Evolutionary conservation across 2,797 vertebrate genomes (phyloP).

Genomic region (Pseudotriccus pelzelni): DNA sequence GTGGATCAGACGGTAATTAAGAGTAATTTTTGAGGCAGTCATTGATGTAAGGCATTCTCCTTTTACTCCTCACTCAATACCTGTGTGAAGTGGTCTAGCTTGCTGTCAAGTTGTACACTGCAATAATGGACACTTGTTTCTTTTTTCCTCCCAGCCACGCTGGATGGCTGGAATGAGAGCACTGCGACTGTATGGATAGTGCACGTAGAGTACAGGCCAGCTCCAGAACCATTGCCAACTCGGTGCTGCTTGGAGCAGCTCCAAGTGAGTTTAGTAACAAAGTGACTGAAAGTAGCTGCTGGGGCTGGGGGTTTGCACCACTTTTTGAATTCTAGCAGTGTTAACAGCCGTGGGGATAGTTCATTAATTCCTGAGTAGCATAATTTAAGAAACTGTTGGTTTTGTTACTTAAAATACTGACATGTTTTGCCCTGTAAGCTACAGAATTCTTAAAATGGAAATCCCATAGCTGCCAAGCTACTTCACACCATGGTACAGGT

Average conservation of each 20-base stretch:
- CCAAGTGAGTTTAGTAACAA: neutral
- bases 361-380: neutral
- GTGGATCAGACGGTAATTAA: neutral
- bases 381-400: neutral
- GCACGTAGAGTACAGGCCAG: neutral
- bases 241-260: neutral
- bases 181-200: fast-evolving
- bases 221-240: neutral
- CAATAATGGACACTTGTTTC: neutral
- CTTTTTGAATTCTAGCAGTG: neutral
- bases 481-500: neutral
- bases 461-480: neutral
- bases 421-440: neutral
- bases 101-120: neutral
- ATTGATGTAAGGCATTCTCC: neutral
- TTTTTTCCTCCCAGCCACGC: neutral
- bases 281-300: neutral
- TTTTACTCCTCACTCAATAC: neutral
- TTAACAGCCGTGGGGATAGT: neutral
- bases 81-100: neutral
- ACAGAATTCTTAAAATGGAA: neutral
- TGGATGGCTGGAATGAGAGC: neutral
- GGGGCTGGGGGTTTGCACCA: neutral
- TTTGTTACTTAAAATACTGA: neutral
- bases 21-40: neutral